phyloP scores from a whole-genome alignment of 2,113 vertebrate species.

The Dendropsophus ebraccatus region DNA sequence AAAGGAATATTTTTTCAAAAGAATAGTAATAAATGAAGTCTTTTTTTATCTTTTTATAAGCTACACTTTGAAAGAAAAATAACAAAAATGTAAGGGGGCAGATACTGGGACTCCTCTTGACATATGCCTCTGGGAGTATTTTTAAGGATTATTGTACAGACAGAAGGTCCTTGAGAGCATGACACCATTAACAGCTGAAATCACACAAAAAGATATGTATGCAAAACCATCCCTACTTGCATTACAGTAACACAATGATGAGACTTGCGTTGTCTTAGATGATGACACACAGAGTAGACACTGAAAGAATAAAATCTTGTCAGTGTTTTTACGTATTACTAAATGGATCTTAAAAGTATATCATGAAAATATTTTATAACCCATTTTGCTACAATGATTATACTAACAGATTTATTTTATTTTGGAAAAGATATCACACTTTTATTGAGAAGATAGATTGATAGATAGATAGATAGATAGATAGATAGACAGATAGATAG shows the following conservation, averaged over 20 bases:
- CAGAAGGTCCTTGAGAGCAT: conserved; percentile 53
- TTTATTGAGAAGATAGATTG: too few relatives aligned
- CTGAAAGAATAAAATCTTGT: conserved; percentile 1
- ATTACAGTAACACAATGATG: conserved; percentile 41
- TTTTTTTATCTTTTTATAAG: conserved; percentile 13
- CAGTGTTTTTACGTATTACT: conserved; percentile 5
- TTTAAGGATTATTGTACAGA: conserved; percentile 44
- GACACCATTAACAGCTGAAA: conserved; percentile 49
- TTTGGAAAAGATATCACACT: too few relatives aligned
- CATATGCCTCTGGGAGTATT: conserved; percentile 46
- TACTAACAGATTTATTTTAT: too few relatives aligned
- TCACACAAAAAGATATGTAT: conserved; percentile 43
- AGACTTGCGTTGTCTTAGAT: conserved; percentile 22
- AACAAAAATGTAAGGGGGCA: conserved; percentile 19
- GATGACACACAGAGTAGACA: conserved; percentile 10
- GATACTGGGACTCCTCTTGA: conserved; percentile 42
- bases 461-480: too few relatives aligned
- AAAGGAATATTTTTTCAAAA: conserved; percentile 42
- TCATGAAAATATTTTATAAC: neutral
- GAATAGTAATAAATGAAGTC: conserved; percentile 40
- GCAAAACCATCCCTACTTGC: conserved; percentile 33
- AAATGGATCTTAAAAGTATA: neutral
- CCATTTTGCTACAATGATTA: too few relatives aligned
- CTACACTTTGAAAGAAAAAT: conserved; percentile 30
- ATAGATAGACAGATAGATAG: too few relatives aligned